phyloP scores from a whole-genome alignment of 2,113 vertebrate genomes.

The Neolamprologus fasciatus region DNA sequence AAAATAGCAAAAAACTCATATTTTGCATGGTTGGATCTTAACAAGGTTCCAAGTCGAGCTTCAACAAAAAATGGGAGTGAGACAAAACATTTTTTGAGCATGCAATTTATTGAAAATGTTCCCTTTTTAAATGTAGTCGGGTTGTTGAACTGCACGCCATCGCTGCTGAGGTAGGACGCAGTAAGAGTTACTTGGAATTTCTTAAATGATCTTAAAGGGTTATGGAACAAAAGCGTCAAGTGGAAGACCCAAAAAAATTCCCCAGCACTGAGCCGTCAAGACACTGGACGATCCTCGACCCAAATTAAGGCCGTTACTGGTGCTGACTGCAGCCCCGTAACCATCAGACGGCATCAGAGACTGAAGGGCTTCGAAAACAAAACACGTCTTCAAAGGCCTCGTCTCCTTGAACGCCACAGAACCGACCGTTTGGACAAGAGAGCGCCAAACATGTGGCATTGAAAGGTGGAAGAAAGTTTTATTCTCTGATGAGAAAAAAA shows the following conservation, averaged over 20 bases:
- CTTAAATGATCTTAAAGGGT: background rate
- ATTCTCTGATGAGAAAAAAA: background rate
- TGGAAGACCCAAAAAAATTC: rapidly evolving
- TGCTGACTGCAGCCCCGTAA: rapidly evolving
- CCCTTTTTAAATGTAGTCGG: background rate
- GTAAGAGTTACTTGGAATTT: rapidly evolving
- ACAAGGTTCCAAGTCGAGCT: background rate
- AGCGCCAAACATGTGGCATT: background rate
- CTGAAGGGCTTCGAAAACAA: rapidly evolving
- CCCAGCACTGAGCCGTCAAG: background rate
- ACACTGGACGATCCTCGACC: background rate
- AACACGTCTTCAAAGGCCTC: background rate
- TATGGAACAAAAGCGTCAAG: rapidly evolving
- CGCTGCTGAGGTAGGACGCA: background rate
- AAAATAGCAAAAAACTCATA: background rate
- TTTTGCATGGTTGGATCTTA: background rate
- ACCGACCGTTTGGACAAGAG: background rate
- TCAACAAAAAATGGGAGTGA: background rate
- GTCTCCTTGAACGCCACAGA: background rate
- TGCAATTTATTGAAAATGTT: background rate
- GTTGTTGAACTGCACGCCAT: background rate
- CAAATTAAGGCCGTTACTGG: rapidly evolving
- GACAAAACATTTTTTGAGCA: background rate
- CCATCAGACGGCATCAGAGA: background rate
- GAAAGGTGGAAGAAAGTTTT: background rate